phyloP scores from a whole-genome alignment of 1,140 invertebrate species.

The Drosophila sechellia region DNA sequence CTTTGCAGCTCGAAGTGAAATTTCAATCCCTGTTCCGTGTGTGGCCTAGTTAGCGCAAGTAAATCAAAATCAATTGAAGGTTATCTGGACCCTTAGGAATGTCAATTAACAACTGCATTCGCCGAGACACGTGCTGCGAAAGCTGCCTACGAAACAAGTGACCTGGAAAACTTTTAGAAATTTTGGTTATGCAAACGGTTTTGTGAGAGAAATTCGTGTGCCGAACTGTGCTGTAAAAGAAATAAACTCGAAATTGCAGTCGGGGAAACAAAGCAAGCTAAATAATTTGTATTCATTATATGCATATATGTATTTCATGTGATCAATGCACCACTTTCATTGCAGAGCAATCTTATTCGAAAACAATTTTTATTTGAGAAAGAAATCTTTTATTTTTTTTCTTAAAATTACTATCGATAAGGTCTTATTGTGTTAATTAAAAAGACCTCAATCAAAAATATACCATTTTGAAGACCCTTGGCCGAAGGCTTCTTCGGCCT shows the following conservation, averaged over 20 bases:
- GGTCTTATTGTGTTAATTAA: no score
- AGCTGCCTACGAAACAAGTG: background rate
- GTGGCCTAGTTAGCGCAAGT: constrained; percentile 22
- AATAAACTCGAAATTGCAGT: constrained; percentile 30
- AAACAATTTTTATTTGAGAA: no score
- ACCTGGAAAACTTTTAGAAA: constrained; percentile 41
- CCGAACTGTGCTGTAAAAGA: constrained; percentile 1
- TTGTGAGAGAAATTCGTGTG: constrained; percentile 33
- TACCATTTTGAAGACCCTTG: constrained; percentile 1
- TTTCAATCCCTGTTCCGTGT: constrained; percentile 6
- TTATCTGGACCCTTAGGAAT: constrained; percentile 8
- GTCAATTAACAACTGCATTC: constrained; percentile 15
- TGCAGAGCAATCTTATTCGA: no score
- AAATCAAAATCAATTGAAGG: constrained; percentile 64
- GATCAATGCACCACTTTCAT: no score
- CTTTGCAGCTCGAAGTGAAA: constrained; percentile 19
- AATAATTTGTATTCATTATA: background rate
- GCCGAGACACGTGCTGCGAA: constrained; percentile 19
- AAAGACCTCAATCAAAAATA: background rate
- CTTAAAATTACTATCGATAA: no score
- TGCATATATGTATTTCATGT: background rate
- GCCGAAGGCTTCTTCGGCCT: constrained; percentile 6
- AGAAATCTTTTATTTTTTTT: no score
- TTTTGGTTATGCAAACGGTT: constrained; percentile 73
- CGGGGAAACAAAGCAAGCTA: constrained; percentile 9